phyloP scores from a whole-genome alignment of 2,797 vertebrate genomes.

The Gymnothorax javanicus region DNA sequence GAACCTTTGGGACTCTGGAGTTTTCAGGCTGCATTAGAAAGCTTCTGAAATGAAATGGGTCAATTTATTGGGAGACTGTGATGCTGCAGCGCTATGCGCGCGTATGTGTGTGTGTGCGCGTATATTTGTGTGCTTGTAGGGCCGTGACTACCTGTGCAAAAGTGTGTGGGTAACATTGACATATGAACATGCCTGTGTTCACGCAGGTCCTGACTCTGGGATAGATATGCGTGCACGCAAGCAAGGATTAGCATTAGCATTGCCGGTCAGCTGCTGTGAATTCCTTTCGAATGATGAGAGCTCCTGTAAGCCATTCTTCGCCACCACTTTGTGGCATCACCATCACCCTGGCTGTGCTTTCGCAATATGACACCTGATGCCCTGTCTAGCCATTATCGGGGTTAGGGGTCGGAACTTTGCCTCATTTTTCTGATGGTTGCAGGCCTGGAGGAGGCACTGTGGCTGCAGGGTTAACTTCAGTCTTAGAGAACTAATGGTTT shows the following conservation, averaged over 20 bases:
- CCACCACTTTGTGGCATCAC: background rate
- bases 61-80: background rate
- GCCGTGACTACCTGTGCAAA: background rate
- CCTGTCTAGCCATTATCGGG: no score
- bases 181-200: background rate
- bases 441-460: no score
- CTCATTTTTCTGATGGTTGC: no score
- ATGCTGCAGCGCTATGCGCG: background rate
- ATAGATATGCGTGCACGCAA: background rate
- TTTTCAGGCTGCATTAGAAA: background rate
- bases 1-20: background rate
- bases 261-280: background rate
- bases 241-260: background rate
- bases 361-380: background rate
- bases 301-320: background rate
- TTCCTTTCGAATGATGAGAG: background rate
- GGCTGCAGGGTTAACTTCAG: no score
- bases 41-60: background rate
- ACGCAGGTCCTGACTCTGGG: background rate
- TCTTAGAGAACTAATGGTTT: no score
- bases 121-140: background rate
- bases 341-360: background rate
- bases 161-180: background rate
- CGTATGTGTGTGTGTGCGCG: background rate
- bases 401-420: no score